Conservation (phyloP, 2,113 vertebrate genomes). For the Leptocoma aspasia region DNA sequence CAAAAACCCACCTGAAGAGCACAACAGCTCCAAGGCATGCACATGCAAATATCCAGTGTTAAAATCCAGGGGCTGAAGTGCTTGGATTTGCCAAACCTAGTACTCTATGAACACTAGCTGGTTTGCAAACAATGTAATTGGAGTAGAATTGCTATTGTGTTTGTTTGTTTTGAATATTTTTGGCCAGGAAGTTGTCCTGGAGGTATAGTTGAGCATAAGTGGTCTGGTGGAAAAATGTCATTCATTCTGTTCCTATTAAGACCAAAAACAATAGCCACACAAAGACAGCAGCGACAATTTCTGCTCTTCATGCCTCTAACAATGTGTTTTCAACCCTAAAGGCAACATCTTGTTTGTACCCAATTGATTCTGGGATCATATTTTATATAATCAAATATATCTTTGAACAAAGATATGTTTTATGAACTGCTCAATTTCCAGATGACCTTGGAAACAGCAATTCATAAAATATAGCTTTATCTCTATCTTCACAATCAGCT, state of each 20-base stretch:
- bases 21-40: background rate
- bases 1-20: background rate
- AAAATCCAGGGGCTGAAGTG: background rate
- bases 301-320: conserved; percentile 45
- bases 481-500: conserved; percentile 32
- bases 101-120: conserved; percentile 53
- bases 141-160: conserved; percentile 66
- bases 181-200: conserved; percentile 66
- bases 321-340: conserved; percentile 57
- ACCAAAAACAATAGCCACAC: conserved; percentile 60
- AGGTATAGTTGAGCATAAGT: conserved; percentile 60
- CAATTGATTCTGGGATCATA: conserved; percentile 55
- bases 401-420: conserved; percentile 55
- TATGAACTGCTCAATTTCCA: conserved; percentile 52
- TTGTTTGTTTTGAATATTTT: conserved; percentile 68
- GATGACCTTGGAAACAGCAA: conserved; percentile 51
- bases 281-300: conserved; percentile 49
- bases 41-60: background rate
- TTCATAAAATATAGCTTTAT: conserved; percentile 58
- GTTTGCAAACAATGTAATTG: conserved; percentile 65
- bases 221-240: conserved; percentile 64
- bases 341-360: conserved; percentile 56
- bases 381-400: conserved; percentile 57
- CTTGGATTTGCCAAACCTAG: conserved; percentile 38
- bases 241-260: conserved; percentile 65